Conservation (phyloP, 1,140 invertebrate genomes). For the Linepithema humile region DNA sequence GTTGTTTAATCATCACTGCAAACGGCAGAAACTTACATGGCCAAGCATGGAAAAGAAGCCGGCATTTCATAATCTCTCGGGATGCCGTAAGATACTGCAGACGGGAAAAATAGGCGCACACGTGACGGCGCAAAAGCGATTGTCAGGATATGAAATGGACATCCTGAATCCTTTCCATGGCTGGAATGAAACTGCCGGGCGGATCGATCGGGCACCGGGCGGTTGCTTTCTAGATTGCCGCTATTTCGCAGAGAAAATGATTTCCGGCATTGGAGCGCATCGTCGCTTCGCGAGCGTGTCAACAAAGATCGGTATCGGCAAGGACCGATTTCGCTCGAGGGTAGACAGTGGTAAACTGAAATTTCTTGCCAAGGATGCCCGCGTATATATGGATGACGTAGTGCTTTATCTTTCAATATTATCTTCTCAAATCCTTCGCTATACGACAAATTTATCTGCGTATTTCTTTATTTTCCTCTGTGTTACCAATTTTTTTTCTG, state of each 20-base stretch:
- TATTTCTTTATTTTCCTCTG: background rate
- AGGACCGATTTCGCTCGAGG: background rate
- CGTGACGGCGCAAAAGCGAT: background rate
- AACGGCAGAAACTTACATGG: background rate
- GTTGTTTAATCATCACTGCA: background rate
- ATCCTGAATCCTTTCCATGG: conserved; percentile 22
- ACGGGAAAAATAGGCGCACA: background rate
- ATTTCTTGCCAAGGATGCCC: conserved; percentile 1
- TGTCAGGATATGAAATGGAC: conserved; percentile 49
- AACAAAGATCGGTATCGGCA: conserved; percentile 13
- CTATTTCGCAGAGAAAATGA: conserved; percentile 56
- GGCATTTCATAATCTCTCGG: background rate
- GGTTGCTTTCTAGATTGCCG: conserved; percentile 48
- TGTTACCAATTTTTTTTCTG: background rate
- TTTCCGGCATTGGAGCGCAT: conserved; percentile 24
- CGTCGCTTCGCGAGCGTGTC: background rate
- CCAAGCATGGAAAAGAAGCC: background rate
- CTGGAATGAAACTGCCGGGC: background rate
- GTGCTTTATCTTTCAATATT: background rate
- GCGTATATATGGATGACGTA: background rate
- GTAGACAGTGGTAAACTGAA: conserved; percentile 1
- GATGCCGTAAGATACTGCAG: background rate
- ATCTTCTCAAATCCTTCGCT: background rate
- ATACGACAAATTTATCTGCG: background rate
- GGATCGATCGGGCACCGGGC: conserved; percentile 46